Base-by-base conservation (phyloP, 2,113 vertebrate species). In the Gallinago undulata region DNA sequence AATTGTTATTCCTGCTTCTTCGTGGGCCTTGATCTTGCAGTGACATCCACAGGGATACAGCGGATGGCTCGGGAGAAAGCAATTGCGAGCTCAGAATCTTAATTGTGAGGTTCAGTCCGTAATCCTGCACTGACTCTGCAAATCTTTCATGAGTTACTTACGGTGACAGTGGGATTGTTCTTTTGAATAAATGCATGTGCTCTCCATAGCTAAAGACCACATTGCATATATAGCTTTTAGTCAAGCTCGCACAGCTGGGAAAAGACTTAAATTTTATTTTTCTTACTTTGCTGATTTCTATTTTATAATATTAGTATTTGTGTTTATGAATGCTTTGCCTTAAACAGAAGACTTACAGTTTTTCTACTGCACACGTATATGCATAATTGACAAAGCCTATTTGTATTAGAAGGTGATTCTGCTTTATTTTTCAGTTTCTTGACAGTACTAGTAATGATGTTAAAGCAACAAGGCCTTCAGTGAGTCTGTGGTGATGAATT, bases 401-500 rank as follows among this genome's bases (percentile, higher is more conserved):
- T 85, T 87, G 27, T 76, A 31, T 72, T 78, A 28, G 57, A 87
- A 81, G 64, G 35, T 73, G 48, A 91, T 91, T 80, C 21, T 78
- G 45, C 62, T 90, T 95, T 94, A 60, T 78, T 93, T 92, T 89
- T 87, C 86, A 41, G 28, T 82, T 92, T 82, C 48, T 87, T 79
- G 62, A 66, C 62, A 33, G 39, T 91, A 51, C 41, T 91, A 93
- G 78, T 93, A 87, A 69, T 33, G 35, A 60, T 74, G 43, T 69
- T 90, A 88, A 90, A 92, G 47, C 41, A 93, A 31, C 87, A 93
- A 92, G 87, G 89, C 87, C 70, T 94, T 96, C 70, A 84, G 73
- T 89, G 81, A 94, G 70, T 85, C 70, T 89, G 7, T 94, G 84
- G 22, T 94, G 80, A 66, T 72, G 41, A 89, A 92, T 72, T 75